phyloP scores from a whole-genome alignment of 2,888 invertebrate genomes.

The Lasioglossum vierecki region DNA sequence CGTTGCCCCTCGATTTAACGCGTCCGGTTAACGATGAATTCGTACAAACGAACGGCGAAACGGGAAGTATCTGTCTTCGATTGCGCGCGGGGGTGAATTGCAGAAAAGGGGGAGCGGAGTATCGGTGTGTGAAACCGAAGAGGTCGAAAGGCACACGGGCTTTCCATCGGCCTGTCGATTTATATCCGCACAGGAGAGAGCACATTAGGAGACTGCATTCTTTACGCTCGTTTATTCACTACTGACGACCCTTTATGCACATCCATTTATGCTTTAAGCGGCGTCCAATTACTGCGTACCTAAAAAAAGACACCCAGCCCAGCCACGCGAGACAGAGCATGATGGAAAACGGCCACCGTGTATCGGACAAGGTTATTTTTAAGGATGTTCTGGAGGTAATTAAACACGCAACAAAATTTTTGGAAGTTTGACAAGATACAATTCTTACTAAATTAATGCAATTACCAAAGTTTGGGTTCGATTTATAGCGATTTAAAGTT shows the following conservation, averaged over 20 bases:
- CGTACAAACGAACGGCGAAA: slow-evolving; percentile 15
- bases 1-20: not conserved
- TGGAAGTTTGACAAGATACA: too few species aligned
- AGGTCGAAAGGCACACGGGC: slow-evolving; percentile 41
- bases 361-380: slow-evolving; percentile 32
- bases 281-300: slow-evolving; percentile 46
- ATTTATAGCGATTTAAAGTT: too few species aligned
- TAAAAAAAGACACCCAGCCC: slow-evolving; percentile 1
- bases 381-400: too few species aligned
- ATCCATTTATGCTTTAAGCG: slow-evolving; percentile 42
- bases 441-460: too few species aligned
- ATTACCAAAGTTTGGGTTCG: too few species aligned
- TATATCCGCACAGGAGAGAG: slow-evolving; percentile 19
- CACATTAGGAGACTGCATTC: slow-evolving; percentile 25
- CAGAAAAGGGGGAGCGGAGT: slow-evolving; percentile 30
- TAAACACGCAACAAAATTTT: too few species aligned
- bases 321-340: not conserved
- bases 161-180: slow-evolving; percentile 48
- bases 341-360: not conserved
- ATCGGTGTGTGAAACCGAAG: slow-evolving; percentile 38
- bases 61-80: slow-evolving; percentile 1
- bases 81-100: slow-evolving; percentile 35
- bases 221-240: slow-evolving; percentile 25
- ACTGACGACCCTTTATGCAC: slow-evolving; percentile 6
- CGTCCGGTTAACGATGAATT: slow-evolving; percentile 25